A percentile compares a stretch with the other conserved stretches of the same genome.
Evolutionary conservation across 2,888 invertebrate genomes (phyloP).

Genomic region (Oxystoma pomonae): DNA sequence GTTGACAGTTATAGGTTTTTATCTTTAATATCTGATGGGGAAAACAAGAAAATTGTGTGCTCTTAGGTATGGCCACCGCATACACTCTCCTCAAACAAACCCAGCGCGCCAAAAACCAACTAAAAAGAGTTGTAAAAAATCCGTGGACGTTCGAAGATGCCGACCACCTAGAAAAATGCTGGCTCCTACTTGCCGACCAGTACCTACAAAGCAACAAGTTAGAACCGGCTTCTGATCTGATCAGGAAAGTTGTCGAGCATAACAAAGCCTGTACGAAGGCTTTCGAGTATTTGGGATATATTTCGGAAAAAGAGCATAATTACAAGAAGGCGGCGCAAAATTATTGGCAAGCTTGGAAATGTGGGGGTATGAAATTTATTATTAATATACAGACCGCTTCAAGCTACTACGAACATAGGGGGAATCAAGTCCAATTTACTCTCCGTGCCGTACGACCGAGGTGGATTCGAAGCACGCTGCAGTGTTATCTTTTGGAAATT

Average conservation of each 20-base stretch:
- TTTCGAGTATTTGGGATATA: slow-evolving; percentile 76
- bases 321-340: slow-evolving; percentile 79
- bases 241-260: slow-evolving; percentile 72
- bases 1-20: too few relatives aligned
- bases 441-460: too few relatives aligned
- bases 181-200: slow-evolving; percentile 90
- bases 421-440: too few relatives aligned
- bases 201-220: slow-evolving; percentile 79
- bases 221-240: slow-evolving; percentile 80
- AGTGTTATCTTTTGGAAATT: too few relatives aligned
- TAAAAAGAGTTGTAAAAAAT: slow-evolving; percentile 83
- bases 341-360: slow-evolving; percentile 85
- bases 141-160: slow-evolving; percentile 94
- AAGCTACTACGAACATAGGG: too few relatives aligned
- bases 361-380: slow-evolving; percentile 58
- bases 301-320: slow-evolving; percentile 89
- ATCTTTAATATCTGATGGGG: too few relatives aligned
- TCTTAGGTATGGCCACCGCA: slow-evolving; percentile 58
- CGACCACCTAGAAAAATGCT: slow-evolving; percentile 91
- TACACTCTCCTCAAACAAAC: slow-evolving; percentile 86
- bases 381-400: too few relatives aligned
- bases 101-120: slow-evolving; percentile 86
- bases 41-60: too few relatives aligned
- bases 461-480: too few relatives aligned
- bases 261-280: slow-evolving; percentile 89